Evolutionary conservation across 2,888 invertebrate genomes (phyloP).

Genomic region (Netelia fuscicornis): DNA sequence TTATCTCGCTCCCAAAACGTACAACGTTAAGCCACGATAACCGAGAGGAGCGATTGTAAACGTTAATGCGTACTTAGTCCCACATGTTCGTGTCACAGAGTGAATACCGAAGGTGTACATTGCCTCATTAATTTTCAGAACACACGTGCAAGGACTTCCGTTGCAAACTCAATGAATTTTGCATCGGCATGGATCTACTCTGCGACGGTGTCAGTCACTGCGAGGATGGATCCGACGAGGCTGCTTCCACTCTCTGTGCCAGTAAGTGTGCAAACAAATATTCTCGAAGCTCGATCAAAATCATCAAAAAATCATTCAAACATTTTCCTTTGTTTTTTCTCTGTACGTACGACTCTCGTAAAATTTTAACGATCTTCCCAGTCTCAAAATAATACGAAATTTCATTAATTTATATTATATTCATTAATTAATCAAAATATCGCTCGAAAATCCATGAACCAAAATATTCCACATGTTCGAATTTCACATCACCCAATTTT

Average conservation of each 20-base stretch:
- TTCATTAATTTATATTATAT: too few species aligned
- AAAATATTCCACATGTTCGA: too few species aligned
- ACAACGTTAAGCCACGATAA: too few species aligned
- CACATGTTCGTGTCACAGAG: too few species aligned
- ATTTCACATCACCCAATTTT: too few species aligned
- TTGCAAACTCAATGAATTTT: conserved; percentile 95
- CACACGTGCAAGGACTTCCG: conserved; percentile 95
- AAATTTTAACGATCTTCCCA: neutral
- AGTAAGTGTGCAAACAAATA: conserved; percentile 87
- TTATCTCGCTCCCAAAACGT: too few species aligned
- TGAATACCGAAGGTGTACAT: too few species aligned
- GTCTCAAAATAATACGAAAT: too few species aligned
- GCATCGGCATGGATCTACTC: conserved; percentile 95
- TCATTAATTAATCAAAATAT: too few species aligned
- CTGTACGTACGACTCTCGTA: neutral
- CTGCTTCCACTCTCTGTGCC: conserved; percentile 93
- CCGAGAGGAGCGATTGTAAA: too few species aligned
- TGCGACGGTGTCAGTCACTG: conserved; percentile 98
- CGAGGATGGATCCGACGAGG: conserved; percentile 97
- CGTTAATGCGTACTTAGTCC: too few species aligned
- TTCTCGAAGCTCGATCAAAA: neutral
- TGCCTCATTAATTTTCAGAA: conserved; percentile 87
- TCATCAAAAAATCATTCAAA: neutral
- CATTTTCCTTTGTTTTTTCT: neutral
- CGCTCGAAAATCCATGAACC: too few species aligned